Evolutionary conservation across 2,113 vertebrate species (phyloP).

Genomic region (Menura novaehollandiae): DNA sequence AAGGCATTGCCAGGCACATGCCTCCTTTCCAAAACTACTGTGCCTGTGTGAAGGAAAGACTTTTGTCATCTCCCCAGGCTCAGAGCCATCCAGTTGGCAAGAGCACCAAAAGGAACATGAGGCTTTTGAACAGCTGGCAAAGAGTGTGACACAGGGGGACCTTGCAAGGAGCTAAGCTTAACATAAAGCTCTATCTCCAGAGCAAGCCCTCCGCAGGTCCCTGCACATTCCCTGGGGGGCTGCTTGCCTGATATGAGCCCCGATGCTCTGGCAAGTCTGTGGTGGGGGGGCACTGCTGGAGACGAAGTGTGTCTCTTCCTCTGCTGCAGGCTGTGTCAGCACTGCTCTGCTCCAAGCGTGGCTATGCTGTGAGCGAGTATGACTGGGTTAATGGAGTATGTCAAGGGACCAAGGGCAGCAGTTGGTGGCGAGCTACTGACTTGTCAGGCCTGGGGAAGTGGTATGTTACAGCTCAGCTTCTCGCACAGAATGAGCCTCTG

Average conservation of each 20-base stretch:
- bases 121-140: neutral
- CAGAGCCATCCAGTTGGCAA: rapidly evolving
- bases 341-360: neutral
- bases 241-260: neutral
- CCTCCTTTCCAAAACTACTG: neutral
- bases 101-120: rapidly evolving
- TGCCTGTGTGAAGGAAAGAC: neutral
- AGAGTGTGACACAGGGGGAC: neutral
- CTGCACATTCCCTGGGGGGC: neutral
- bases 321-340: neutral
- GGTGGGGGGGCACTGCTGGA: neutral
- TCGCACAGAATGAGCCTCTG: conserved; percentile 23
- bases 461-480: conserved; percentile 44
- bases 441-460: conserved; percentile 51
- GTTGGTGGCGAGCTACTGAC: conserved; percentile 30
- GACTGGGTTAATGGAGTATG: conserved; percentile 51
- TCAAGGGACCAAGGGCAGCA: neutral
- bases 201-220: neutral
- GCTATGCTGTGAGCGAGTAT: neutral
- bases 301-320: neutral
- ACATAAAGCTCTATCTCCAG: neutral
- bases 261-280: rapidly evolving
- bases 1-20: neutral
- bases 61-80: rapidly evolving
- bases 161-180: neutral